These are phyloP conservation scores for Morelia viridis DNA, from an alignment of 2,797 vertebrate genomes.

Conservation along the genomic window DNA sequence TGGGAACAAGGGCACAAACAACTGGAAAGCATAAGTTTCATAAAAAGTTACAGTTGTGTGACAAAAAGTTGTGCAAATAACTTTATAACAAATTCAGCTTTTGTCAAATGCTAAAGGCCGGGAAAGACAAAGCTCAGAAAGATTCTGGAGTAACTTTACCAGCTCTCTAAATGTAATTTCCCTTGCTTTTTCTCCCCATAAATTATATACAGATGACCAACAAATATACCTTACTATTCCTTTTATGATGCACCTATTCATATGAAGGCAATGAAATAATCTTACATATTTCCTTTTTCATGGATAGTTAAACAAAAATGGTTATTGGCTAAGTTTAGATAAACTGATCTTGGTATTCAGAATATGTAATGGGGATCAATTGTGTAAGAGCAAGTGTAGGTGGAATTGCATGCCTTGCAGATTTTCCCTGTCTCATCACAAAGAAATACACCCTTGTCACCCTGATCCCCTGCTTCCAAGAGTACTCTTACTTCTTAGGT, in stretches of 20 bases:
- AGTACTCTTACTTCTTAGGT: neutral
- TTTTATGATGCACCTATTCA: neutral
- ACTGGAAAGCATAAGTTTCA: neutral
- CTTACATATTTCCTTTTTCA: neutral
- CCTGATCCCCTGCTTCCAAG: neutral
- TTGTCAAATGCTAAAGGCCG: neutral
- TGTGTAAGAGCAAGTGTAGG: neutral
- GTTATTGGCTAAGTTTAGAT: neutral
- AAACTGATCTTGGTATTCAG: neutral
- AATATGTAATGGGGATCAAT: neutral
- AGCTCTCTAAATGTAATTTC: neutral
- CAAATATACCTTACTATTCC: neutral
- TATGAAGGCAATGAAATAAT: neutral
- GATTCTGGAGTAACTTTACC: neutral
- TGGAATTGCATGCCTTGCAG: neutral
- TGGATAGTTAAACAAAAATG: neutral
- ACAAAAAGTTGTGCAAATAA: neutral
- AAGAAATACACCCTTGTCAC: neutral
- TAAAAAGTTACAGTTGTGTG: neutral
- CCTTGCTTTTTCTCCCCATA: neutral
- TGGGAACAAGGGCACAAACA: neutral
- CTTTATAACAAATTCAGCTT: neutral
- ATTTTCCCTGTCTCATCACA: too few species aligned
- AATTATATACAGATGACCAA: neutral
- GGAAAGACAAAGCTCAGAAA: neutral